These are phyloP conservation scores for Pseudococcus jackbeardsleyi DNA, from an alignment of 2,888 invertebrate species.

Conservation along the genomic window DNA sequence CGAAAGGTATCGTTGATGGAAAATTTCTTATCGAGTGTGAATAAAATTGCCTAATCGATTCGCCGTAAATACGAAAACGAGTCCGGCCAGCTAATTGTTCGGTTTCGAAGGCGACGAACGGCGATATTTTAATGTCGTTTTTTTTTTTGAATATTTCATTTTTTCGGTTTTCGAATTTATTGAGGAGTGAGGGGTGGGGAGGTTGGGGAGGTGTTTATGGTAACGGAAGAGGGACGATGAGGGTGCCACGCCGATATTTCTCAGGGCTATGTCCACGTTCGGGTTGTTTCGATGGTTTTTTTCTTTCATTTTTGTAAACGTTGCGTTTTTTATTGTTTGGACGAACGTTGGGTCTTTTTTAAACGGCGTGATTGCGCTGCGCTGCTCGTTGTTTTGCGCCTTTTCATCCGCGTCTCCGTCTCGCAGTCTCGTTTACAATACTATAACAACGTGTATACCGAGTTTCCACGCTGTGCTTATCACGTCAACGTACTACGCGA, in stretches of 20 bases:
- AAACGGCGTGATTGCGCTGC: constrained; percentile 40
- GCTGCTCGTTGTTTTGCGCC: background rate
- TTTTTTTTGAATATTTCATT: constrained; percentile 18
- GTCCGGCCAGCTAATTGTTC: background rate
- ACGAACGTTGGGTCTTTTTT: constrained; percentile 35
- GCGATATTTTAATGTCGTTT: background rate
- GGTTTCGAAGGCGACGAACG: background rate
- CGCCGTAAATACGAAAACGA: constrained; percentile 46
- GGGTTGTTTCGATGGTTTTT: background rate
- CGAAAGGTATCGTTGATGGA: background rate
- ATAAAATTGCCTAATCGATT: constrained; percentile 43
- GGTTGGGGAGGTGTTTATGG: background rate
- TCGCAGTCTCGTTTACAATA: constrained; percentile 1
- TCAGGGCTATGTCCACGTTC: background rate
- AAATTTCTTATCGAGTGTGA: constrained; percentile 6
- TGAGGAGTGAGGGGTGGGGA: background rate
- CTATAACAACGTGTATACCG: constrained; percentile 1
- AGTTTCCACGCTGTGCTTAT: constrained; percentile 30
- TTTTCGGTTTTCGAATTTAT: background rate
- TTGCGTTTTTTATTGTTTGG: constrained; percentile 39
- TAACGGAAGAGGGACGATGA: background rate
- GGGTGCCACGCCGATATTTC: background rate
- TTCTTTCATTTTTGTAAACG: background rate
- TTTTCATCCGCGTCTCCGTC: background rate
- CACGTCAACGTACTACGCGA: constrained; percentile 21